These are phyloP conservation scores for Fringilla coelebs DNA, from an alignment of 2,797 vertebrate species.

Conservation along the genomic window DNA sequence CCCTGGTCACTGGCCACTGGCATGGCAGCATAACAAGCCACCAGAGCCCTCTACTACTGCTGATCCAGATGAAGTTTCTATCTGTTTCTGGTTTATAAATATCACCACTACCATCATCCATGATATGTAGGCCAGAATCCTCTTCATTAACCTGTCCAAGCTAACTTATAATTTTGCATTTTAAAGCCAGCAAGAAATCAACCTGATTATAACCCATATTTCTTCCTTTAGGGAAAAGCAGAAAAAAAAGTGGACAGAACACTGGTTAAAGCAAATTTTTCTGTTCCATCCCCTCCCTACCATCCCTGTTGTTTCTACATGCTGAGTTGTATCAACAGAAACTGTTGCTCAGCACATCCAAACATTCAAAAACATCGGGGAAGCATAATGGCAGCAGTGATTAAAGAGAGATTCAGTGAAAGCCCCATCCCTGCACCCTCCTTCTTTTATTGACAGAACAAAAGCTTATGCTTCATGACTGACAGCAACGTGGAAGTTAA, in stretches of 20 bases:
- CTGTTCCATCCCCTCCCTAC: background rate
- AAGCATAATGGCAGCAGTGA: constrained; percentile 33
- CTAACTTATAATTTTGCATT: background rate
- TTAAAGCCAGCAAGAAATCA: background rate
- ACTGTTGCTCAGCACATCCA: constrained; percentile 18
- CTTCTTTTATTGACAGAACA: constrained; percentile 5
- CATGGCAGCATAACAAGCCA: background rate
- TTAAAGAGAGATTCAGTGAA: constrained; percentile 20
- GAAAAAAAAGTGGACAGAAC: background rate
- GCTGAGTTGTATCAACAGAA: constrained; percentile 1
- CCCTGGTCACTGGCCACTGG: background rate
- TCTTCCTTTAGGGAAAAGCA: background rate
- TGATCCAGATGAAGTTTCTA: background rate
- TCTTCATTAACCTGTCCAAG: background rate
- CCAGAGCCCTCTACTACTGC: background rate
- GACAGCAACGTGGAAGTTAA: constrained; percentile 11
- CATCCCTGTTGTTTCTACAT: background rate
- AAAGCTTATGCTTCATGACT: constrained; percentile 15
- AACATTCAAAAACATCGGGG: background rate
- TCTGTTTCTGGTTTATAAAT: background rate
- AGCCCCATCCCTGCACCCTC: background rate
- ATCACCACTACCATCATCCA: background rate
- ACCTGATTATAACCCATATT: background rate
- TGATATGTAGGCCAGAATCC: background rate
- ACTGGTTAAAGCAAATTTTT: background rate